These are phyloP conservation scores for Branchipolynoe longqiensis DNA, from an alignment of 2,888 invertebrate species.

Conservation along the genomic window DNA sequence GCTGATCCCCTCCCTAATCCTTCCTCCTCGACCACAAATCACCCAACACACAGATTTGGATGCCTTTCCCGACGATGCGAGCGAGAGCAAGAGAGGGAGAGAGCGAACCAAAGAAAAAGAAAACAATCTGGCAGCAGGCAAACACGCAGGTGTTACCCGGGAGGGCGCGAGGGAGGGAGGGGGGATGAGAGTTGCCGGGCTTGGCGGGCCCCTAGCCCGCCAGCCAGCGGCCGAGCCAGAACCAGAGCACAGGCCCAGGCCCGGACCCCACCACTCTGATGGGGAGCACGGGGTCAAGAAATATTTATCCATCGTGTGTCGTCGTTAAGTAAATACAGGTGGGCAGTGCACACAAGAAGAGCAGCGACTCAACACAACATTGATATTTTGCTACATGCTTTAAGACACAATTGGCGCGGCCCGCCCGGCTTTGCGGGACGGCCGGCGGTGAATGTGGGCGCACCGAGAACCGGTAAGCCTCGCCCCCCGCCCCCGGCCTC, in stretches of 20 bases:
- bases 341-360: conserved; percentile 30
- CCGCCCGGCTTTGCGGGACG: neutral
- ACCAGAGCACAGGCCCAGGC: too few species aligned
- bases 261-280: conserved; percentile 48
- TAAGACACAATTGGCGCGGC: conserved; percentile 8
- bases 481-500: neutral
- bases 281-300: conserved; percentile 45
- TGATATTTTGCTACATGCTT: conserved; percentile 54
- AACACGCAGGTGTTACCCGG: neutral
- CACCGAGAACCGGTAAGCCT: conserved; percentile 1
- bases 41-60: conserved; percentile 18
- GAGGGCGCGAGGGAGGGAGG: conserved; percentile 19
- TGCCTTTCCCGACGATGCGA: neutral
- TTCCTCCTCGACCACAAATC: neutral
- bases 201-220: neutral
- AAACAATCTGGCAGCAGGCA: conserved; percentile 9
- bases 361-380: conserved; percentile 28
- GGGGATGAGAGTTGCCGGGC: too few species aligned
- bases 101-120: neutral
- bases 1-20: conserved; percentile 15
- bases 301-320: conserved; percentile 52
- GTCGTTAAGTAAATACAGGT: conserved; percentile 54
- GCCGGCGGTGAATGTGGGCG: neutral
- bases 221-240: too few species aligned
- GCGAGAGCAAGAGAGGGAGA: neutral